phyloP scores from a whole-genome alignment of 2,113 vertebrate species.

The Fulmarus glacialis region DNA sequence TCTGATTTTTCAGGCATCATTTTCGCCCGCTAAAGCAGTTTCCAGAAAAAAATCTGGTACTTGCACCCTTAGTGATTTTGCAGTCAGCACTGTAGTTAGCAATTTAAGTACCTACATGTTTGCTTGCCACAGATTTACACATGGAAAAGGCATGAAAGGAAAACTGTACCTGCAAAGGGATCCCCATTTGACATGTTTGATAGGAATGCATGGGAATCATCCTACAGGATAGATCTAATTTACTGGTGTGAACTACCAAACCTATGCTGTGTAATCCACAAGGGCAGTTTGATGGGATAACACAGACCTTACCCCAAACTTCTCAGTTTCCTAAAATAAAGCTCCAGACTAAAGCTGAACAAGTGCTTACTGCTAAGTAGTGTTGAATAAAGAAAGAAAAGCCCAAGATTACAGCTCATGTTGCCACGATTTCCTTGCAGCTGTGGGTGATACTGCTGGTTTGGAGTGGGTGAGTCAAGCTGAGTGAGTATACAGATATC shows the following conservation, averaged over 20 bases:
- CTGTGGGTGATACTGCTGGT: background rate
- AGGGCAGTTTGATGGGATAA: background rate
- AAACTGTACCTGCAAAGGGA: background rate
- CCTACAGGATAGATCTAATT: background rate
- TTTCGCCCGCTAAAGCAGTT: background rate
- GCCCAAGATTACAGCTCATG: accelerated
- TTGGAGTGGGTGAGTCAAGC: background rate
- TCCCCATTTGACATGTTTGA: background rate
- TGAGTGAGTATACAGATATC: background rate
- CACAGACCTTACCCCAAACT: background rate
- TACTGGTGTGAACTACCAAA: background rate
- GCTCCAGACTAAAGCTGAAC: background rate
- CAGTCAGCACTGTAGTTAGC: background rate
- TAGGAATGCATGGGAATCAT: background rate
- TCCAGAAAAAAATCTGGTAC: background rate
- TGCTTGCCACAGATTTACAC: background rate
- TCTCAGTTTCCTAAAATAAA: background rate
- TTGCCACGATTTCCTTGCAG: background rate
- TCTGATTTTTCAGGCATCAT: background rate
- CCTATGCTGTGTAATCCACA: background rate
- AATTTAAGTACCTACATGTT: background rate
- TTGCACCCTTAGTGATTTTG: background rate
- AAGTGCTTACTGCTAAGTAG: background rate
- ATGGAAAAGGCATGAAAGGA: background rate
- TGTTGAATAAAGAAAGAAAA: background rate